Evolutionary conservation across 2,888 invertebrate species (phyloP), one percentile per base, ranked within the genome.

Genomic region (Fragum fragum): DNA sequence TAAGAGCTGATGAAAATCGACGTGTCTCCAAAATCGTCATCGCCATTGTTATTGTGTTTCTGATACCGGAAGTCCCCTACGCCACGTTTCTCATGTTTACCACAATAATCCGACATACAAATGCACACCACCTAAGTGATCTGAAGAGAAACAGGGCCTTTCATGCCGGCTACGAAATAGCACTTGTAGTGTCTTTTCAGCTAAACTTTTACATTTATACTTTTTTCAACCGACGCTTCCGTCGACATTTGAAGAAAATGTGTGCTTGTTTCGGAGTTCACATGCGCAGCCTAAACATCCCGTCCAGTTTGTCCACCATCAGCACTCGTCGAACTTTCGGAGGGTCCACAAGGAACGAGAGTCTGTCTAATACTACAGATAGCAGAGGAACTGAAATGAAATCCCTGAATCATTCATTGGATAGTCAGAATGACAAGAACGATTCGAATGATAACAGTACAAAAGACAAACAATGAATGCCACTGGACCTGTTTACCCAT

Each of bases 131-230:
- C 42, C 36, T 42, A 21, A 26, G 53, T 39, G 71, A 71, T 16
- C 55, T 71, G 55, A 32, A 71, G 23, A 11, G 39, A 71, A 57
- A 71, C 55, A n/a, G 81, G n/a, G 39, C 70, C 1, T 47, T 81
- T 16, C 84, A 85, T n/a, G 72, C 73, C 26, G 26, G 70, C 3
- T 85, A 85, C 23, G 85, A 85, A 55, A 14, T 85, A 9, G 28
- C 69, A 0, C 42, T 81, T 16, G 39, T 85, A 1, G n/a, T 85
- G 1, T 76, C 76, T 18, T 85, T 79, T 53, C 79, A 85, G 52
- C 57, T 75, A 18, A 85, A 85, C 55, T 85, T 85, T 57, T 85
- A 81, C 76, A 79, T 85, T 18, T 85, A 81, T 52, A 71, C 73
- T 11, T 26, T 77, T 7, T 59, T 85, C 55, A 68, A 79, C 7